Percentiles rank a stretch among this genome's conserved stretches.
Conservation (phyloP, 2,113 vertebrate species). For the Dicrurus megarhynchus region DNA sequence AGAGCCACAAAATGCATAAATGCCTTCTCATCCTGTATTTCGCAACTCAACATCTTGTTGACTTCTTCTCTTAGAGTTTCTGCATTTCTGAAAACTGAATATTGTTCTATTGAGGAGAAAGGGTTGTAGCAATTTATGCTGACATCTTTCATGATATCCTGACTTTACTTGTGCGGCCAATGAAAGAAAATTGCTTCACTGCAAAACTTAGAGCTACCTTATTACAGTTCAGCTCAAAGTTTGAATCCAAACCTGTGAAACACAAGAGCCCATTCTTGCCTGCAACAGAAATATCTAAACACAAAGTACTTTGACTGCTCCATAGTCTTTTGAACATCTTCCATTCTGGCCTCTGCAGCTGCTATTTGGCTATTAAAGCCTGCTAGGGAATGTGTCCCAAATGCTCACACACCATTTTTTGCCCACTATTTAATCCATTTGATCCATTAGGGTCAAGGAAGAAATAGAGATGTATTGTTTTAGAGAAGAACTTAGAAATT, state of each 20-base stretch:
- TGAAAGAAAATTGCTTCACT: conserved; percentile 39
- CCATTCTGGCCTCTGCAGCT: conserved; percentile 3
- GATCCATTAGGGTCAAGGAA: neutral
- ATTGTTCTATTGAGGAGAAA: neutral
- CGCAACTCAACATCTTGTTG: neutral
- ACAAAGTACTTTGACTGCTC: neutral
- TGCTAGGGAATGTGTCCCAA: neutral
- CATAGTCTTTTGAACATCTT: neutral
- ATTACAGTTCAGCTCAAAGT: conserved; percentile 1
- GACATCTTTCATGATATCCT: neutral
- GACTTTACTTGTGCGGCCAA: conserved; percentile 13
- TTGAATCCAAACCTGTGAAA: conserved; percentile 35
- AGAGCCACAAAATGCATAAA: neutral
- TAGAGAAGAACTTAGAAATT: neutral
- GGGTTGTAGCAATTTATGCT: neutral
- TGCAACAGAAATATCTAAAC: conserved; percentile 7
- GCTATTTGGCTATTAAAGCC: neutral
- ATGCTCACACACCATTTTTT: neutral
- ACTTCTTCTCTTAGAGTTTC: neutral
- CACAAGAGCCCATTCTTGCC: neutral
- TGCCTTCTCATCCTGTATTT: neutral
- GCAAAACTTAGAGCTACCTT: conserved; percentile 9
- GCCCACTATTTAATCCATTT: neutral
- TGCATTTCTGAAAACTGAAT: neutral
- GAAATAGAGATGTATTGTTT: neutral